Base-by-base conservation (phyloP, 2,797 vertebrate genomes). In the Leptatherina wallacei region DNA sequence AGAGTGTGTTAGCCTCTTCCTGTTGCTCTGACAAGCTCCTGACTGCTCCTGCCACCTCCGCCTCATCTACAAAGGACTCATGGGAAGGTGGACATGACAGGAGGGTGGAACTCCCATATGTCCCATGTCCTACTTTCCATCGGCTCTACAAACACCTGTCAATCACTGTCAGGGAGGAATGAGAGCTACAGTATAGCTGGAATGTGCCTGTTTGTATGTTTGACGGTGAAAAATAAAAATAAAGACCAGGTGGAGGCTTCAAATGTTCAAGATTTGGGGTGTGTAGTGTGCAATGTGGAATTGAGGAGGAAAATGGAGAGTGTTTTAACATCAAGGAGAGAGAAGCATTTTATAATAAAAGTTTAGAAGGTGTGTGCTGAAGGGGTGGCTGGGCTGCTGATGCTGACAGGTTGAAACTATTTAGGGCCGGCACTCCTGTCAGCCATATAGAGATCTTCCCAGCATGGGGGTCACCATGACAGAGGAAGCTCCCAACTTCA, bases 91-190 rank as follows among this genome's bases (percentile, higher is more conserved):
- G 89, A 95, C 94, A 78, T 94, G 94, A 95, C 92, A 92, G 93
- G 93, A 87, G 93, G 93, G 95, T 90, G 94, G 94, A 91, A 89
- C 90, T 94, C 95, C 95, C 95, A 96, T 95, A 98, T 97, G 96
- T 94, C 94, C 94, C 96, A 88, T 95, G 94, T 96, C 95, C 94
- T 87, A 92, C 84, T 94, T 85, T 86, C 83, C 93, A 93, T 91
- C 92, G 92, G 90, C 92, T 80, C 89, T 77, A 93, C 90, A 93
- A 96, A 94, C 91, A 95, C 92, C 93, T 97, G 96, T 96, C 97
- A 99, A 94, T 99, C 98, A 98, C 89, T 94, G 83, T 89, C 88
- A 78, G 77, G 84, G 92, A 87, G 84, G 91, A 76, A 79, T 69
- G 64, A 78, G 82, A 64, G 71, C 33, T 89, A 75, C 71, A 73